A percentile compares a stretch with the other conserved stretches of the same genome.
Conservation (phyloP, 2,888 invertebrate species). For the Maniola hyperantus region DNA sequence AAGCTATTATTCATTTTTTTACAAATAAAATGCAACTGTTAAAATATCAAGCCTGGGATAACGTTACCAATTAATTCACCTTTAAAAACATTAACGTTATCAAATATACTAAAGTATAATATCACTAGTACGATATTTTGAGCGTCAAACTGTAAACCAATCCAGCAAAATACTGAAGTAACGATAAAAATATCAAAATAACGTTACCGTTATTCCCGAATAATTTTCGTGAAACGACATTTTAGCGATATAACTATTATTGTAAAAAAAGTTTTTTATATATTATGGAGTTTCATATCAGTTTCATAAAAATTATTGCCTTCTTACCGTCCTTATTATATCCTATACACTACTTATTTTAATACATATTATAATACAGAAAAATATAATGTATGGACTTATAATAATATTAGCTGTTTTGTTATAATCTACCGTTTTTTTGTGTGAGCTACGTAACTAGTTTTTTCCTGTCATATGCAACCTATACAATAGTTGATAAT, state of each 20-base stretch:
- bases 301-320: not conserved
- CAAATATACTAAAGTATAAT: not conserved
- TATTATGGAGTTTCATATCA: not conserved
- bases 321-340: not conserved
- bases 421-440: not conserved
- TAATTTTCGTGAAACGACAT: not conserved
- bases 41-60: no score
- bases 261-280: not conserved
- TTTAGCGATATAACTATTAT: not conserved
- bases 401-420: conserved; percentile 4
- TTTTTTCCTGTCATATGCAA: not conserved
- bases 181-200: not conserved
- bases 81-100: no score
- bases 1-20: no score
- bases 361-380: not conserved
- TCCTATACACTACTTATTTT: not conserved
- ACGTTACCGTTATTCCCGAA: not conserved
- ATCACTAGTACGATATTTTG: not conserved
- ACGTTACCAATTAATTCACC: no score
- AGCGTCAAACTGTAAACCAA: not conserved
- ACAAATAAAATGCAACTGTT: no score
- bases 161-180: not conserved
- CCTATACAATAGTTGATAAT: not conserved
- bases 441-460: not conserved
- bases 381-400: not conserved